These are phyloP conservation scores for Spea hammondii DNA, from an alignment of 2,797 vertebrate genomes.

Conservation along the genomic window DNA sequence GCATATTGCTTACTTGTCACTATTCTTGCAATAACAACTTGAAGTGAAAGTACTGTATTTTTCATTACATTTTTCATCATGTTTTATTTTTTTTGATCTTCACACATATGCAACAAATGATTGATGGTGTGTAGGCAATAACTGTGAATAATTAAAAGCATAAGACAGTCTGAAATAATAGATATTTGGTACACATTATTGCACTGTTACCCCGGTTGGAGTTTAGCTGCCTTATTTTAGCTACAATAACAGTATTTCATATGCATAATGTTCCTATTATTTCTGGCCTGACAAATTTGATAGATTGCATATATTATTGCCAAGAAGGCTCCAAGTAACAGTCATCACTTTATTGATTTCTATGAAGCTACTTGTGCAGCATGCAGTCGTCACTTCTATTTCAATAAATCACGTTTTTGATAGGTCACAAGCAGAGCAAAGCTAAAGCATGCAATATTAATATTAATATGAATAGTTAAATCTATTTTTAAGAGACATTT, in stretches of 20 bases:
- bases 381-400: conserved; percentile 17
- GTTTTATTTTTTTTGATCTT: conserved; percentile 19
- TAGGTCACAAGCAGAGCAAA: conserved; percentile 4
- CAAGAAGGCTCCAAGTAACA: conserved; percentile 37
- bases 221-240: conserved; percentile 12
- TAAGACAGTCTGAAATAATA: conserved; percentile 19
- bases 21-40: too few relatives aligned
- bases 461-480: conserved; percentile 18
- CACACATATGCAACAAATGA: conserved; percentile 20
- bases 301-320: conserved; percentile 41
- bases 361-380: conserved; percentile 26
- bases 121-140: conserved; percentile 16
- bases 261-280: conserved; percentile 26
- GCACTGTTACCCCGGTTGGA: conserved; percentile 13
- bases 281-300: conserved; percentile 27
- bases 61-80: background rate
- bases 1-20: too few relatives aligned
- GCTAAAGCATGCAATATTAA: conserved; percentile 15
- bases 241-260: conserved; percentile 6
- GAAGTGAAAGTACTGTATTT: too few relatives aligned
- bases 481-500: background rate
- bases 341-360: conserved; percentile 44
- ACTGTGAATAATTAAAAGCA: conserved; percentile 40
- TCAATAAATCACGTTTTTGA: conserved; percentile 14
- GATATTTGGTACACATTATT: conserved; percentile 28